phyloP scores from a whole-genome alignment of 2,888 invertebrate genomes.

The Unio delphinus region DNA sequence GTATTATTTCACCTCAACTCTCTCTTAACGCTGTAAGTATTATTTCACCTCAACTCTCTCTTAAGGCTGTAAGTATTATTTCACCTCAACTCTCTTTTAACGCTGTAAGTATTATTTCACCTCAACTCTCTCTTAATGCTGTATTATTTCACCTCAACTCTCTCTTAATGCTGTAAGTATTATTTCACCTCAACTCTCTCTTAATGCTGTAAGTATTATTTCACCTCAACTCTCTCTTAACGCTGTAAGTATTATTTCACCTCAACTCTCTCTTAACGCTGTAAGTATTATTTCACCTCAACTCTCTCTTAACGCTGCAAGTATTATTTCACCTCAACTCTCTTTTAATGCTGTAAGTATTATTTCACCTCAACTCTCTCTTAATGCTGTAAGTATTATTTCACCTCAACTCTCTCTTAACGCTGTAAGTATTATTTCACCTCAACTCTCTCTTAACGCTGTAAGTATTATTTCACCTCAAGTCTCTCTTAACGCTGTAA shows the following conservation, averaged over 20 bases:
- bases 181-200: constrained; percentile 52
- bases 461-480: constrained; percentile 40
- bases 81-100: constrained; percentile 58
- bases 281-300: constrained; percentile 40
- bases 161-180: constrained; percentile 33
- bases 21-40: constrained; percentile 33
- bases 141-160: constrained; percentile 47
- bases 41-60: constrained; percentile 52
- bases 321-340: constrained; percentile 47
- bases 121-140: constrained; percentile 54
- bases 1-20: constrained; percentile 47
- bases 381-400: constrained; percentile 21
- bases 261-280: constrained; percentile 54
- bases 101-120: constrained; percentile 21
- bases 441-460: constrained; percentile 49
- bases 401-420: constrained; percentile 58
- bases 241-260: constrained; percentile 27
- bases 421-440: constrained; percentile 45
- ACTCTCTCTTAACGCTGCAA: constrained; percentile 40
- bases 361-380: constrained; percentile 52
- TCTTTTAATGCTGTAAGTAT: constrained; percentile 33
- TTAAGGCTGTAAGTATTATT: constrained; percentile 27
- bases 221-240: constrained; percentile 58
- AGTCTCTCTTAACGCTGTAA: constrained; percentile 41
- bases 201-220: constrained; percentile 21